Conservation (phyloP, 2,113 vertebrate species). For the Oxyura jamaicensis region DNA sequence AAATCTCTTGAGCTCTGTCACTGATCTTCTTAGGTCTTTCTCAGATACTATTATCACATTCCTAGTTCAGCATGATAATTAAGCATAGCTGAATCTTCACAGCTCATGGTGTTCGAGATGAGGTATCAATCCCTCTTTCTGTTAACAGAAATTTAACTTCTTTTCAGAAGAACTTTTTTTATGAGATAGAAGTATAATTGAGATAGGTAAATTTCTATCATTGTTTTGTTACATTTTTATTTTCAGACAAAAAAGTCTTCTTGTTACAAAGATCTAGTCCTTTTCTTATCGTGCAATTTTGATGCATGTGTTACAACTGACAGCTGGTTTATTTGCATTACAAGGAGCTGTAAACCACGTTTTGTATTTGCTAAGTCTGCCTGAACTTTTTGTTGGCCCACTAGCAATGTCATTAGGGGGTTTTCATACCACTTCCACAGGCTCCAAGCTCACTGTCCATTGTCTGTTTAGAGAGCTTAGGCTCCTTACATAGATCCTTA, state of each 20-base stretch:
- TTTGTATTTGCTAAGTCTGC: background rate
- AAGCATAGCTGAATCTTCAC: background rate
- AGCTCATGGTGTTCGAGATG: background rate
- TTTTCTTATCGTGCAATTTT: background rate
- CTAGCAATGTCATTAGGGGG: background rate
- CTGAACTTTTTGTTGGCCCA: background rate
- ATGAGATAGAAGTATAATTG: background rate
- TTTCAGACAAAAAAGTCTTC: background rate
- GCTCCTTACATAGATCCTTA: too few relatives aligned
- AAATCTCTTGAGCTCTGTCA: background rate
- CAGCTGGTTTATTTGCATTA: background rate
- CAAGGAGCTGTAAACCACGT: background rate
- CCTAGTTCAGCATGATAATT: background rate
- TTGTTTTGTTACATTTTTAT: background rate
- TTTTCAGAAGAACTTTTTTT: background rate
- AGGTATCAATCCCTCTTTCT: background rate
- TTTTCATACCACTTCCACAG: background rate
- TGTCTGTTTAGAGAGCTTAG: background rate
- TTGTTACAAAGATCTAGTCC: background rate
- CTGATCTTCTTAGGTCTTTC: background rate
- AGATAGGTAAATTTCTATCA: background rate
- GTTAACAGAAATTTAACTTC: background rate
- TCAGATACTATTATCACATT: background rate
- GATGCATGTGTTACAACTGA: background rate
- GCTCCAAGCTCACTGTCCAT: fast-evolving